Evolutionary conservation across 2,888 invertebrate genomes (phyloP).

Genomic region (Galeruca laticollis): DNA sequence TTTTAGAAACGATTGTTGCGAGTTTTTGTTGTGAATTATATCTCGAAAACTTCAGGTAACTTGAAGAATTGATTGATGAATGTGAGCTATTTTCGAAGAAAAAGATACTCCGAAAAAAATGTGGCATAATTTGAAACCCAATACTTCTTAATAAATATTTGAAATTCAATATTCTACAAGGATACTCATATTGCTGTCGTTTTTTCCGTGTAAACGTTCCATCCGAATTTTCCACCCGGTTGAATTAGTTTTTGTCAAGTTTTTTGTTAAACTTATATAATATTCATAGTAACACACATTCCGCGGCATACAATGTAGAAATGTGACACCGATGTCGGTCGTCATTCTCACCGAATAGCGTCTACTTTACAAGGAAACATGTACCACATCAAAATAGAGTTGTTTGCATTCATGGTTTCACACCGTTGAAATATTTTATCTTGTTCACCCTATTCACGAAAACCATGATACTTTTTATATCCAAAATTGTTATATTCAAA

Average conservation of each 20-base stretch:
- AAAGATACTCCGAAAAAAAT: no score
- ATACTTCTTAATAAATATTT: no score
- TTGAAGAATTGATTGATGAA: no score
- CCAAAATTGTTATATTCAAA: constrained; percentile 46
- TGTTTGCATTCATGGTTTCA: constrained; percentile 48
- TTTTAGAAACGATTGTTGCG: no score
- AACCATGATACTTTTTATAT: constrained; percentile 43
- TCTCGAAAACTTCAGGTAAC: no score
- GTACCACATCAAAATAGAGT: constrained; percentile 48
- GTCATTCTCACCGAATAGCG: constrained; percentile 41
- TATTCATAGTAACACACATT: constrained; percentile 41
- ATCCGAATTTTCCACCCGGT: constrained; percentile 5
- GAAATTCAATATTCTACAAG: no score
- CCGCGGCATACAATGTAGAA: constrained; percentile 38
- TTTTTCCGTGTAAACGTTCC: background rate
- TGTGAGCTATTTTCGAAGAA: no score
- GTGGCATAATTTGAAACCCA: no score
- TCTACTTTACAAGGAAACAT: constrained; percentile 46
- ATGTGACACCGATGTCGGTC: constrained; percentile 30
- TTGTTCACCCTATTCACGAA: constrained; percentile 41
- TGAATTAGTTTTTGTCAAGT: constrained; percentile 23
- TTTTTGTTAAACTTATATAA: constrained; percentile 35
- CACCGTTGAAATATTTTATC: constrained; percentile 48
- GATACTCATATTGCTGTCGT: background rate
- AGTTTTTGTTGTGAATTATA: no score